Base-by-base conservation (phyloP, 2,113 vertebrate genomes). In the Coturnix japonica region DNA sequence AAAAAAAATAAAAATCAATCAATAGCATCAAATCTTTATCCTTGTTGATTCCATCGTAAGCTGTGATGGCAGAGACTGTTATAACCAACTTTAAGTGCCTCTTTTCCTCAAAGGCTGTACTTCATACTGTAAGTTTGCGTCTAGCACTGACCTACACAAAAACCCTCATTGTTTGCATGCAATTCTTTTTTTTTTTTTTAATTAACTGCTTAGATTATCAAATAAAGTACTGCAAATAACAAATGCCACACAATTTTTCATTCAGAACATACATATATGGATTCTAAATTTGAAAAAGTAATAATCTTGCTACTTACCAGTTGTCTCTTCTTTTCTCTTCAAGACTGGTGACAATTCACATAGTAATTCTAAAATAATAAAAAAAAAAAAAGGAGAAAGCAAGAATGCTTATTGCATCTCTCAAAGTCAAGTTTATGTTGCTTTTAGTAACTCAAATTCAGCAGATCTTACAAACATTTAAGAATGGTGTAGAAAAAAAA, bases 291-390 rank as follows among this genome's bases (percentile, higher is more conserved):
- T 37, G 37, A 37, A 53, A 93, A 81, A 92, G 12, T 41, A 81
- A 84, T 22, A 81, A 72, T 28, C 23, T 43, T 59, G 9, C 11
- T 77, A 94, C 96, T 97, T 75, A 97, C 97, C 71, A 76, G 47
- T 44, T 64, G 89, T 59, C 25, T 65, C 60, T 89, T 73, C 39
- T 66, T 25, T 13, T 66, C 9, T 33, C 56, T 31, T 69, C 47
- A 39, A 64, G 53, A 43, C 31, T 37, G 37, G 13, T 2, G 1
- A 49, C 37, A n/a, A 12, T 67, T 95, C 66, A 91, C 78, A 60
- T 44, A 39, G 33, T 41, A 46, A 92, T 43, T 81, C 96, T 97
- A 83, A 37, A 15, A 37, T 81, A 90, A 90, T 88, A 85, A 72
- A 89, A 94, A 88, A 85, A 57, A 33, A 89, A 10, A 37, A 91